Conservation (phyloP, 2,888 invertebrate species). For the Melikaiella ostensackeni region DNA sequence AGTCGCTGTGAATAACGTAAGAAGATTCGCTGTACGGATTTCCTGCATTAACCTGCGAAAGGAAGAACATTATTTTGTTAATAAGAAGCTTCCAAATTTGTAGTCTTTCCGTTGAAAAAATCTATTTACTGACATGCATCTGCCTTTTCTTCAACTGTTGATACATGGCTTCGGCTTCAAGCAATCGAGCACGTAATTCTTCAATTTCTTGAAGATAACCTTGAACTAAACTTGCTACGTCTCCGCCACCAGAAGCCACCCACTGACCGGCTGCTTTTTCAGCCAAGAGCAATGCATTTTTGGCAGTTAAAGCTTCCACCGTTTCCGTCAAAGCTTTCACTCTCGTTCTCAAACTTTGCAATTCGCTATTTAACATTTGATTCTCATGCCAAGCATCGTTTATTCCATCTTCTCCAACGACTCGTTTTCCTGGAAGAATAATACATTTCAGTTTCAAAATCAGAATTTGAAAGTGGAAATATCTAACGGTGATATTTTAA, state of each 20-base stretch:
- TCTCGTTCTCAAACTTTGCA: conserved; percentile 90
- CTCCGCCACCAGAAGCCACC: conserved; percentile 77
- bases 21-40: conserved; percentile 77
- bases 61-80: conserved; percentile 40
- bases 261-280: conserved; percentile 86
- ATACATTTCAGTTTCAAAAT: neutral
- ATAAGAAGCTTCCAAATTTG: conserved; percentile 34
- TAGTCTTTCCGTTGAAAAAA: neutral
- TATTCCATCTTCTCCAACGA: conserved; percentile 92
- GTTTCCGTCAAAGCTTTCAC: conserved; percentile 97
- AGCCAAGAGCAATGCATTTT: conserved; percentile 89
- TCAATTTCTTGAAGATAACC: conserved; percentile 95
- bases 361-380: conserved; percentile 92
- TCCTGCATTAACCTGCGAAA: conserved; percentile 67
- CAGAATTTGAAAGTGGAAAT: neutral
- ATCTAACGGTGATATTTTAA: neutral
- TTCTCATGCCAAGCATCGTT: conserved; percentile 98
- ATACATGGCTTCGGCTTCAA: conserved; percentile 91
- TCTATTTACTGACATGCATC: conserved; percentile 64
- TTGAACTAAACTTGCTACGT: conserved; percentile 85
- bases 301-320: conserved; percentile 89
- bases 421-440: conserved; percentile 86
- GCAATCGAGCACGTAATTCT: conserved; percentile 90
- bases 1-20: conserved; percentile 81
- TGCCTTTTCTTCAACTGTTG: conserved; percentile 82